Base-by-base conservation (phyloP, 2,797 vertebrate genomes). In the Artibeus jamaicensis region DNA sequence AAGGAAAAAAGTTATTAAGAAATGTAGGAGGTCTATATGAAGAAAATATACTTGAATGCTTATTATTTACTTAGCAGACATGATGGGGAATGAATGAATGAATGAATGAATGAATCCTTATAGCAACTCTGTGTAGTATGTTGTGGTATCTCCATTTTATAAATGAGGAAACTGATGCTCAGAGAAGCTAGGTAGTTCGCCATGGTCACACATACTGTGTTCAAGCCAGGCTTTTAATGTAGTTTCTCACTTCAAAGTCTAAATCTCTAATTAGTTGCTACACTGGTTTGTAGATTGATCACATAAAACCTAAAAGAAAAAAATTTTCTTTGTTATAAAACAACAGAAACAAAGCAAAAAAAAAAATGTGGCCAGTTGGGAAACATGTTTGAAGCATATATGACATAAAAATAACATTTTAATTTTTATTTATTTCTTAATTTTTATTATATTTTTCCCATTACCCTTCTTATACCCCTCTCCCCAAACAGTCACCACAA, bases 1-100 rank as follows among this genome's bases (percentile, higher is more conserved):
- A 86, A 57, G 42, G 74, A 90, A 59, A 90, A 68, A 77, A 37
- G 67, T 90, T 90, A 59, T 18, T 95, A 86, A 82, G 68, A 89
- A 89, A 77, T 71, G 14, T 85, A 62, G 26, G 48, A 74, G 14
- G 14, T 91, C 50, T 93, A 82, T 82, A 70, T 76, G 68, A 95
- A 90, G 68, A 53, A 76, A 83, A 44, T 68, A 29, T 62, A 59
- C 44, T 53, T 91, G 70, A 93, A 39, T 81, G 39, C 46, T 86
- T 91, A 59, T 77, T 92, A 70, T 77, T 94, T 92, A 32, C 34
- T 55, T 76, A 46, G 5, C 29, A 76, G 50, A 70, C 14, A 55
- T 73, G 42, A 18, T 88, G 34, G 70, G 70, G 77, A 77, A 59
- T 11, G 44, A 82, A 65, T 74, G 77, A 83, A 34, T 74, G 59